Base-by-base conservation (phyloP, 1,140 invertebrate species). In the Oscheius sp. region DNA sequence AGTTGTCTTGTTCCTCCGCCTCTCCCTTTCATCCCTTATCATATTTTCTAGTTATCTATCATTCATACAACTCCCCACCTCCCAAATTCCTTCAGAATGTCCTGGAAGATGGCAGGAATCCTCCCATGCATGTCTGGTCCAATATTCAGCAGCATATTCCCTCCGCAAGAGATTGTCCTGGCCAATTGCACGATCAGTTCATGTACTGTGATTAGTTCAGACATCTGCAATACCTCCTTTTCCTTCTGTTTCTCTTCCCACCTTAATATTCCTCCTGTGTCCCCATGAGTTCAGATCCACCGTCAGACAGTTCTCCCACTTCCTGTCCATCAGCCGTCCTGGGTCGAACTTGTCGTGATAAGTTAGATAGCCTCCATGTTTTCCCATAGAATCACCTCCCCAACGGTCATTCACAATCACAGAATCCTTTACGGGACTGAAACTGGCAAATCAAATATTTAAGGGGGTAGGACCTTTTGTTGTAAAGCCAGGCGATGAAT, bases 241-340 rank as follows among this genome's bases (percentile, higher is more conserved):
- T 42, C 38, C n/a, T 42, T 42, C 10, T n/a, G 10, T 10, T 42
- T 32, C 7, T 36, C 29, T 38, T 7, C 61, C 18, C 7, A 63
- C 76, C 18, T 59, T 68, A 71, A 81, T 74, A 34, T 92, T 90
- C 79, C 91, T 88, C 45, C 92, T 86, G 82, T 89, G 93, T 3
- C 93, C 93, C 94, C 95, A 98, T 0, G 93, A 94, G n/a, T 87
- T 81, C 74, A 87, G 89, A 81, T 97, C 95, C 45, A 98, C 86
- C 0, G 93, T 95, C 88, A 97, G 93, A 74, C 85, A 86, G 75
- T 87, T 87, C 73, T 88, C 86, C 86, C 86, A 87, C 72, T 87
- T 87, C 42, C 82, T 78, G 45, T 79, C 77, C 61, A 85, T 73
- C 18, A 87, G 74, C 2, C 81, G 76, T 84, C 87, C 87, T 78